Conservation (phyloP, 1,140 invertebrate species). For the Nylanderia fulva region DNA sequence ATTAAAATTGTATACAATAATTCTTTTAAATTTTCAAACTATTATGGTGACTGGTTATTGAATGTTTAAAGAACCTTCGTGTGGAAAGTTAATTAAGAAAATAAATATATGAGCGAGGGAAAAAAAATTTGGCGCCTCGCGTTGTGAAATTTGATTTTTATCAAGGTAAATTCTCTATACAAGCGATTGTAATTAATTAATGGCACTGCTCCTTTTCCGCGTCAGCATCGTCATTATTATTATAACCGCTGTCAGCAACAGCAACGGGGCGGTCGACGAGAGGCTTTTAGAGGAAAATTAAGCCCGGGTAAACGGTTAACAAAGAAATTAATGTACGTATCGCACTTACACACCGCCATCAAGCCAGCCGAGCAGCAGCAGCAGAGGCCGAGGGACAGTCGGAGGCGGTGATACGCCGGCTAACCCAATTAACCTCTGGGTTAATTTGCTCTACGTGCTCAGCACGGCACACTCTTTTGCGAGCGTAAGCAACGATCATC, state of each 20-base stretch:
- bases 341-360: constrained; percentile 22
- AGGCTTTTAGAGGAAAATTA: constrained; percentile 55
- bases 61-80: background rate
- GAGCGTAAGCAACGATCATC: constrained; percentile 50
- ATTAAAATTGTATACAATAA: too few relatives aligned
- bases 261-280: constrained; percentile 13
- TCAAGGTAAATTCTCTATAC: background rate
- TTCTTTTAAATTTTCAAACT: too few relatives aligned
- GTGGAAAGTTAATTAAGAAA: background rate
- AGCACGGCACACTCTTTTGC: constrained; percentile 59
- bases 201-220: background rate
- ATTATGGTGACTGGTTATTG: too few relatives aligned
- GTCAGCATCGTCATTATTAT: constrained; percentile 41
- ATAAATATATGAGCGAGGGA: background rate
- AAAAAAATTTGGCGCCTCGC: background rate
- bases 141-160: background rate
- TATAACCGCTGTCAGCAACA: constrained; percentile 41
- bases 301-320: constrained; percentile 47
- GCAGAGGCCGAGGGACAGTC: background rate
- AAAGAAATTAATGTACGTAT: constrained; percentile 73
- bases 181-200: constrained; percentile 46
- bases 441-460: constrained; percentile 74
- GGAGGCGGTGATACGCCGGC: constrained; percentile 40
- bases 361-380: constrained; percentile 10
- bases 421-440: constrained; percentile 18